Evolutionary conservation across 1,140 invertebrate genomes (phyloP).

Genomic region (Artemia franciscana): DNA sequence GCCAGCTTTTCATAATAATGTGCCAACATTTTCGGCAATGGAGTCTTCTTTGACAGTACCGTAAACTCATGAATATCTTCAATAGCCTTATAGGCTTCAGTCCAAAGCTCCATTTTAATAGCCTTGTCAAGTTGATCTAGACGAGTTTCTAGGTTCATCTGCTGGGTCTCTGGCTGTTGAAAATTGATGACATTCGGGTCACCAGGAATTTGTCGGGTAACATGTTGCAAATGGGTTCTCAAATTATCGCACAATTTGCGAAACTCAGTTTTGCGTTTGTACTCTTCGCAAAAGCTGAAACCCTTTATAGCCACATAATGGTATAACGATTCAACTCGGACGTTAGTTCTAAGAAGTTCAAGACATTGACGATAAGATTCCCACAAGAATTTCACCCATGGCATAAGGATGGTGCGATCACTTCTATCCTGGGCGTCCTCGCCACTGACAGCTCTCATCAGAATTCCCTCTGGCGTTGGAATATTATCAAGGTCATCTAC

Average conservation of each 20-base stretch:
- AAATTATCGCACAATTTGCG: conserved; percentile 91
- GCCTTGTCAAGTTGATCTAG: conserved; percentile 77
- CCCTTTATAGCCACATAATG: conserved; percentile 94
- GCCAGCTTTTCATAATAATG: conserved; percentile 94
- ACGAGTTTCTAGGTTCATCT: conserved; percentile 86
- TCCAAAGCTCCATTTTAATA: conserved; percentile 98
- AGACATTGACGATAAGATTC: conserved; percentile 98
- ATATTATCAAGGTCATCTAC: conserved; percentile 95
- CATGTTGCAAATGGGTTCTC: conserved; percentile 80
- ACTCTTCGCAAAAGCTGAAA: conserved; percentile 94
- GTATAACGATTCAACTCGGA: conserved; percentile 79
- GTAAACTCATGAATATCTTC: conserved; percentile 93
- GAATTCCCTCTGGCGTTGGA: conserved; percentile 85
- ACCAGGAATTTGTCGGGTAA: conserved; percentile 51
- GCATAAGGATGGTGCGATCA: conserved; percentile 83
- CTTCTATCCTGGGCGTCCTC: conserved; percentile 93
- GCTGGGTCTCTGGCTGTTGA: conserved; percentile 74
- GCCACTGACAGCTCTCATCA: conserved; percentile 80
- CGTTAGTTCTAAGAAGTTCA: conserved; percentile 81
- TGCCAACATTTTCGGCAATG: conserved; percentile 90
- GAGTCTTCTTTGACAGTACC: conserved; percentile 81
- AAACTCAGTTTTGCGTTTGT: conserved; percentile 94
- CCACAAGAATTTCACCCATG: conserved; percentile 99
- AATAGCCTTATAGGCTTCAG: conserved; percentile 93
- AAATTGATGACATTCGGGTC: conserved; percentile 64